These are phyloP conservation scores for Phorcus lineatus DNA, from an alignment of 2,888 invertebrate species.

Conservation along the genomic window DNA sequence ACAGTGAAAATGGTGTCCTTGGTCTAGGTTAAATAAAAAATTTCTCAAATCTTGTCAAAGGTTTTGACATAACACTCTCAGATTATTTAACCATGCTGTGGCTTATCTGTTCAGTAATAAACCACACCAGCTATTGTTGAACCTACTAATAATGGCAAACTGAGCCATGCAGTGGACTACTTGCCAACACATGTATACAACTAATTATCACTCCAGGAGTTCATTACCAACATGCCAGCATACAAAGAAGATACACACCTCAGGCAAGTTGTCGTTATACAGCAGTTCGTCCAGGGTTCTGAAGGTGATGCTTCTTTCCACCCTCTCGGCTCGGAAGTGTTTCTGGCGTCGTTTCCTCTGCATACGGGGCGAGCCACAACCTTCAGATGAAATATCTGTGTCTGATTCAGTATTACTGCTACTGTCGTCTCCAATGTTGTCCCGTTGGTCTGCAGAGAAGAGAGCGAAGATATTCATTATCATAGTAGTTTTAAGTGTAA, in stretches of 20 bases:
- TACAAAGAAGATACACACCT: slow-evolving; percentile 53
- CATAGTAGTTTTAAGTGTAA: background rate
- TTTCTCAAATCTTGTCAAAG: too few species aligned
- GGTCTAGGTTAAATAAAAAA: too few species aligned
- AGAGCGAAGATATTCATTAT: background rate
- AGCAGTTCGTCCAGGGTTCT: slow-evolving; percentile 70
- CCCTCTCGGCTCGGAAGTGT: slow-evolving; percentile 65
- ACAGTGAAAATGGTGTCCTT: too few species aligned
- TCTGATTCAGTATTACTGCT: slow-evolving; percentile 78
- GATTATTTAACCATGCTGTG: too few species aligned
- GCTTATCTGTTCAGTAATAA: too few species aligned
- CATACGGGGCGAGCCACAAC: slow-evolving; percentile 88
- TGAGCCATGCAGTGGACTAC: too few species aligned
- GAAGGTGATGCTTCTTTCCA: slow-evolving; percentile 69
- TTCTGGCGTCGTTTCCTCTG: slow-evolving; percentile 81
- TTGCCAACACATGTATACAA: too few species aligned
- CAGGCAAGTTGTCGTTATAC: slow-evolving; percentile 73
- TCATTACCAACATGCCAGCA: too few species aligned
- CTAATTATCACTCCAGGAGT: too few species aligned
- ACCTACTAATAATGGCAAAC: too few species aligned
- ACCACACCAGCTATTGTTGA: too few species aligned
- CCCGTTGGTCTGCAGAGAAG: slow-evolving; percentile 26
- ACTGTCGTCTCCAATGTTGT: slow-evolving; percentile 27
- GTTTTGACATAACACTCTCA: too few species aligned
- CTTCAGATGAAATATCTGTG: slow-evolving; percentile 82